Percentiles rank a stretch among this genome's conserved stretches.
phyloP scores from a whole-genome alignment of 2,797 vertebrate species.

The Propithecus perrieri region DNA sequence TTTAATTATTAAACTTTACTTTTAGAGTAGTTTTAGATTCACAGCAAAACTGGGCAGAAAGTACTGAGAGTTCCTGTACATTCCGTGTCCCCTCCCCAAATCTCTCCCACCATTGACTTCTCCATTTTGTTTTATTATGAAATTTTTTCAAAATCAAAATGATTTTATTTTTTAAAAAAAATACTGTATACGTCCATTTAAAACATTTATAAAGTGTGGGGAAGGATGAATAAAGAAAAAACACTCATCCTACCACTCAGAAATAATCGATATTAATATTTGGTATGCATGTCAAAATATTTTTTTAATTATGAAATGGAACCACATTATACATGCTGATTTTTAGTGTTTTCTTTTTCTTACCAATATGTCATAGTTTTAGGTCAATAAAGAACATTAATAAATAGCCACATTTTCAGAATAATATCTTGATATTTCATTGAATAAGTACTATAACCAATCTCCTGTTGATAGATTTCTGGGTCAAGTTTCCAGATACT shows the following conservation, averaged over 20 bases:
- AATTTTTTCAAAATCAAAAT: neutral
- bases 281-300: neutral
- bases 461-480: neutral
- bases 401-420: neutral
- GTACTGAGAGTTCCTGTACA: neutral
- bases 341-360: conserved; percentile 24
- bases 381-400: neutral
- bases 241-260: neutral
- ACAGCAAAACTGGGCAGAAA: neutral
- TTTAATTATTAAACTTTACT: neutral
- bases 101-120: neutral
- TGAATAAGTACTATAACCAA: neutral
- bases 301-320: neutral
- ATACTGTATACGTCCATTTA: neutral
- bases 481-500: neutral
- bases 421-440: neutral
- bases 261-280: conserved; percentile 24
- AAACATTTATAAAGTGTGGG: neutral
- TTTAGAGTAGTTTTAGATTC: neutral
- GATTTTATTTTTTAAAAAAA: neutral
- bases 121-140: neutral
- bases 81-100: neutral
- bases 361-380: neutral
- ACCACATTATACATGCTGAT: neutral
- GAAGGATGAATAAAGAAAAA: neutral